phyloP scores from a whole-genome alignment of 2,888 invertebrate genomes.

The Cephus pulcher region DNA sequence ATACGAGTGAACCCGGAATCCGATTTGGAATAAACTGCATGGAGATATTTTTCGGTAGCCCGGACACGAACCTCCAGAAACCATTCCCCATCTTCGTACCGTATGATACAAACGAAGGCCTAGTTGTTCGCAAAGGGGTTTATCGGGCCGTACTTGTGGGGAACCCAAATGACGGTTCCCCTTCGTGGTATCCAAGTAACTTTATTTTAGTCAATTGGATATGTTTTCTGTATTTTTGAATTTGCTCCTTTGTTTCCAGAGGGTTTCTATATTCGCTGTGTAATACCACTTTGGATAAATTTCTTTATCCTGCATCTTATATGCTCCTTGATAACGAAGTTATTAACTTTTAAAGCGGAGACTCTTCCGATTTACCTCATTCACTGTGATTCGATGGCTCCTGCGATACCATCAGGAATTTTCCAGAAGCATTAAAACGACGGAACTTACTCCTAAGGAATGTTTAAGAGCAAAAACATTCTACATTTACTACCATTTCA shows the following conservation, averaged over 20 bases:
- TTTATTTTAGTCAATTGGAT: slow-evolving; percentile 37
- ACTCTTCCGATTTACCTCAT: not conserved
- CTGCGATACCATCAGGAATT: not conserved
- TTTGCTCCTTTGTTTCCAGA: not conserved
- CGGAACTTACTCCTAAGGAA: not conserved
- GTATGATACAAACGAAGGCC: not conserved
- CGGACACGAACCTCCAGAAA: not conserved
- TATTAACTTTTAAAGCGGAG: not conserved
- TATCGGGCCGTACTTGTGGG: slow-evolving; percentile 34
- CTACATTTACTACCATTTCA: not conserved
- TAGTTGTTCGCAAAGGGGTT: slow-evolving; percentile 27
- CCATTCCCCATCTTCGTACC: not conserved
- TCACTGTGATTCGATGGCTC: not conserved
- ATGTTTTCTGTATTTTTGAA: not conserved
- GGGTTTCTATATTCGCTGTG: not conserved
- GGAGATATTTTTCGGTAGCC: slow-evolving; percentile 36
- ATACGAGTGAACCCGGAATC: slow-evolving; percentile 50
- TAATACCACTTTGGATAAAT: not conserved
- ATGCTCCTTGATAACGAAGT: not conserved
- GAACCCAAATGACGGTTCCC: slow-evolving; percentile 24
- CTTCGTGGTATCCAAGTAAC: slow-evolving; percentile 34
- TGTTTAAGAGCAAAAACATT: not conserved
- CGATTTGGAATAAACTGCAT: slow-evolving; percentile 55
- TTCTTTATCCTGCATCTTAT: not conserved
- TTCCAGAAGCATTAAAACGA: not conserved